Evolutionary conservation across 1,140 invertebrate genomes (phyloP), one percentile per base, ranked within the genome.

Genomic region (Drosophila athabasca): DNA sequence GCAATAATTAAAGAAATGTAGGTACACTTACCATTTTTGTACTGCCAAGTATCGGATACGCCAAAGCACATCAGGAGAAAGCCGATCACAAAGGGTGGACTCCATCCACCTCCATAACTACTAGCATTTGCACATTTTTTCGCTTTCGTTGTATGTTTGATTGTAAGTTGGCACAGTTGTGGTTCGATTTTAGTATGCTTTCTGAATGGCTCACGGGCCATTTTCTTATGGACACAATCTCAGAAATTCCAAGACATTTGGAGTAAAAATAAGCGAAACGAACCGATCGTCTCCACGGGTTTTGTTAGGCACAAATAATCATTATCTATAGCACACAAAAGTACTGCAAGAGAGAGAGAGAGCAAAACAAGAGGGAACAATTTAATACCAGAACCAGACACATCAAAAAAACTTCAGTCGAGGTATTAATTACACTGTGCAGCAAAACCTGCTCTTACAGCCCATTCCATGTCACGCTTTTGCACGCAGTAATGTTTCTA

Each of bases 131-230:
- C 43, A 66, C 69, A 81, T 55, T 60, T 85, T 45, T 3, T 29
- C 17, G 69, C 35, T 45, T 50, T 65, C 43, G 69, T 65, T 74
- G 60, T 61, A 67, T 55, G 50, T 55, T 53, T 72, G 66, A 6
- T 57, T 15, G 44, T 62, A 52, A 62, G 54, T 87, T 88, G 78
- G 81, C 74, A 88, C 62, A 69, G 69, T 76, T 76, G 82, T 46
- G 53, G 70, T 74, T 84, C 74, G 59, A 68, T 82, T 88, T 78
- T 57, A 75, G 55, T 66, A 51, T 55, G 52, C 51, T 74, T 81
- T 75, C 22, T 71, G 59, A 66, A 66, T 87, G 83, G 79, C 78
- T 68, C 69, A 67, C 72, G 66, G 65, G 82, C 83, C 82, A 87
- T 87, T 74, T 87, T 85, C 67, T 60, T 70, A 66, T 65, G 72